Evolutionary conservation across 2,113 vertebrate genomes (phyloP).

Genomic region (Sceloporus tristichus): DNA sequence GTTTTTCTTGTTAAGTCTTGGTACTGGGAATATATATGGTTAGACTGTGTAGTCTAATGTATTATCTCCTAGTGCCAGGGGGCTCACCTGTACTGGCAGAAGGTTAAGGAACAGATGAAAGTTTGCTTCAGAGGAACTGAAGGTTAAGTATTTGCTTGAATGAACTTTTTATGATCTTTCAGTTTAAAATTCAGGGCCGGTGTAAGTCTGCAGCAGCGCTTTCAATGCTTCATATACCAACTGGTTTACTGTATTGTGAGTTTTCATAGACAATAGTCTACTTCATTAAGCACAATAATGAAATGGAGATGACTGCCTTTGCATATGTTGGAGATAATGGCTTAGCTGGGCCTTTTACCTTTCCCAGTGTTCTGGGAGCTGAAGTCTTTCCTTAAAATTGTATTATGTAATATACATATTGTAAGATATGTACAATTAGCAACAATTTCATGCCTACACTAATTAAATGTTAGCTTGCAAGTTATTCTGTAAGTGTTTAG

Average conservation of each 20-base stretch:
- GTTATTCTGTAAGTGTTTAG: no score
- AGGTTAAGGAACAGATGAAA: conserved; percentile 36
- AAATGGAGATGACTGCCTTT: background rate
- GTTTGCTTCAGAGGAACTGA: accelerated
- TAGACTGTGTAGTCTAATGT: conserved; percentile 66
- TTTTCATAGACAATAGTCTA: background rate
- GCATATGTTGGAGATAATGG: background rate
- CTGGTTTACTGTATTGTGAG: background rate
- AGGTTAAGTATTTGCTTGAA: background rate
- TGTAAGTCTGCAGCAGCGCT: background rate
- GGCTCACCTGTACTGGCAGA: conserved; percentile 15
- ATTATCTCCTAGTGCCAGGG: conserved; percentile 42
- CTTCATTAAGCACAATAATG: background rate
- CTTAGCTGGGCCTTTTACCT: background rate
- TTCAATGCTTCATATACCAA: background rate
- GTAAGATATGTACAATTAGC: no score
- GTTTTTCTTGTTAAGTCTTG: conserved; percentile 45
- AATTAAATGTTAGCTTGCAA: no score
- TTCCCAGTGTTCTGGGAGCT: no score
- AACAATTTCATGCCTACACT: no score
- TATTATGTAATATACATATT: no score
- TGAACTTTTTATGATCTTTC: conserved; percentile 30
- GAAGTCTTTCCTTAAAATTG: no score
- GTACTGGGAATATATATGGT: conserved; percentile 60
- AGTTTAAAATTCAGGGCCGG: background rate